Base-by-base conservation (phyloP, 2,113 vertebrate genomes). In the Leucoraja erinaceus region DNA sequence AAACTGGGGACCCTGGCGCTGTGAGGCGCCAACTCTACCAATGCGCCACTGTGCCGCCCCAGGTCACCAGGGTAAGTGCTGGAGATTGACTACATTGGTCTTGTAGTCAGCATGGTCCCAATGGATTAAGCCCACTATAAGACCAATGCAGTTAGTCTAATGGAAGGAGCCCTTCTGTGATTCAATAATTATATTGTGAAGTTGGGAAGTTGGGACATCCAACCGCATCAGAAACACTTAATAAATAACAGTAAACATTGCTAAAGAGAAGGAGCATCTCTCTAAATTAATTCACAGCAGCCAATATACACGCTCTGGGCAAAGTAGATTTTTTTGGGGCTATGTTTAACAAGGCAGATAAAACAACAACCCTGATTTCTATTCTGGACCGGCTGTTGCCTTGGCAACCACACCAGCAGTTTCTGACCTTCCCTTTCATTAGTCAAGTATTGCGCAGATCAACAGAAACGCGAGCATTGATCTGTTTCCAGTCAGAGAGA, bases 361-460 rank as follows among this genome's bases (percentile, higher is more conserved):
- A 86, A 63, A 28, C 56, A 16, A 31, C 28, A 86, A 59, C 6
- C 28, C 3, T 86, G 83, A 63, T n/a, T 31, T 18, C 83, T 56
- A 31, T n/a, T 31, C 83, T 86, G 59, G 59, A 63, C 59, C 14
- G 31, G 59, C 31, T 91, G 90, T 91, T 91, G 90, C 66, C 90
- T 72, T 47, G 61, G 25, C 63, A 91, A 91, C 33, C 66, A 22
- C 31, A 91, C 33, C 38, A 91, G 63, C 66, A 25, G 20, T 47
- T 25, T 38, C 90, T 91, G 90, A 47, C 90, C 90, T 91, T 63
- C 33, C 31, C 63, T 31, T 38, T 91, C 90, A 72, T 91, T 91
- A 72, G 18, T 33, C 9, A 72, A 72, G 63, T 12, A 47, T 28
- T 25, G 90, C 66, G 5, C 66, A n/a, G 20, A 72, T 38, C n/a